Conservation (phyloP, 2,888 invertebrate species). For the Cynaeus angustus region DNA sequence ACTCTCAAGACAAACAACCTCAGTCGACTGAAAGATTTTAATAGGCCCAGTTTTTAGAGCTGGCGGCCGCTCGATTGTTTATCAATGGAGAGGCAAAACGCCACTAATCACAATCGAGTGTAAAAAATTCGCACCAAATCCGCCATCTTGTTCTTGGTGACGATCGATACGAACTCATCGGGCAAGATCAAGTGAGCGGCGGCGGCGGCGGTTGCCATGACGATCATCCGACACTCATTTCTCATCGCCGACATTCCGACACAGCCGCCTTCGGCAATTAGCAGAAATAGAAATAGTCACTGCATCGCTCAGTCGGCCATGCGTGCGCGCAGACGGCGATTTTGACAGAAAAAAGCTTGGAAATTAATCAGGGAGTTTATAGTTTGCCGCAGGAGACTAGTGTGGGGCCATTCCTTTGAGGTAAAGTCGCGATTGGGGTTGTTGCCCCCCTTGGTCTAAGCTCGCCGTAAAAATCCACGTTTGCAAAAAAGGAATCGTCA, state of each 20-base stretch:
- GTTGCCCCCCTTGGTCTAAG: background rate
- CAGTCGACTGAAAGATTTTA: conserved; percentile 71
- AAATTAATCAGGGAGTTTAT: background rate
- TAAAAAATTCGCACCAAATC: conserved; percentile 20
- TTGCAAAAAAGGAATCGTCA: conserved; percentile 50
- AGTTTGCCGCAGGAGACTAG: too few species aligned
- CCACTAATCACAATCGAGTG: conserved; percentile 42
- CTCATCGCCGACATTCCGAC: conserved; percentile 69
- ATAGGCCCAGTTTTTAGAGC: conserved; percentile 71
- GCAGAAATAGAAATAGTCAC: conserved; percentile 71
- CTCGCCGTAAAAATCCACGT: background rate
- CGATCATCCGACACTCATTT: conserved; percentile 70
- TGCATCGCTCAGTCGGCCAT: conserved; percentile 46
- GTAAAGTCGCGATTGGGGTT: conserved; percentile 9
- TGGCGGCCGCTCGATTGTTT: conserved; percentile 62
- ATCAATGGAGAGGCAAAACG: conserved; percentile 53
- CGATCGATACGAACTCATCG: conserved; percentile 58
- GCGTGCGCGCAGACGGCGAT: conserved; percentile 21
- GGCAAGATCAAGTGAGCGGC: conserved; percentile 60
- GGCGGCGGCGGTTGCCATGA: conserved; percentile 69
- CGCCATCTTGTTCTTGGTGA: conserved; percentile 60
- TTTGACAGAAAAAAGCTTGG: conserved; percentile 2
- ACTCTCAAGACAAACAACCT: conserved; percentile 68
- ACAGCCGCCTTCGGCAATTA: conserved; percentile 71
- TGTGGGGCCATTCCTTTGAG: too few species aligned